A percentile compares a stretch with the other conserved stretches of the same genome.
Evolutionary conservation across 2,888 invertebrate species (phyloP).

Genomic region (Lycophotia porphyrea): DNA sequence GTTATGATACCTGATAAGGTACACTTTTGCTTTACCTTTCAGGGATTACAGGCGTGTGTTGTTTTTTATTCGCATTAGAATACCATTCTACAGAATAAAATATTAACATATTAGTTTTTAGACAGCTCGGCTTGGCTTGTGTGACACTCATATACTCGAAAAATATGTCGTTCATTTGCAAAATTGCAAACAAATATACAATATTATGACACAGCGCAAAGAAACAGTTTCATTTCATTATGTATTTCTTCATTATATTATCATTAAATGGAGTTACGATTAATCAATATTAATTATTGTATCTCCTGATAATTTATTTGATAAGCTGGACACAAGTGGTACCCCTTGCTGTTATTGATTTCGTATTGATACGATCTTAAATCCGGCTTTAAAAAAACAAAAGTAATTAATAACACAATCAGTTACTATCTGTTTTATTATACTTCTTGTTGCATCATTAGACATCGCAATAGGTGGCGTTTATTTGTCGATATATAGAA

Average conservation of each 20-base stretch:
- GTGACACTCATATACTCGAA: conserved; percentile 1
- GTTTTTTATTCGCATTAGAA: background rate
- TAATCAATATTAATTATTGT: conserved; percentile 14
- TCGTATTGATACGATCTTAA: conserved; percentile 12
- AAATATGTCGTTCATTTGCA: conserved; percentile 4
- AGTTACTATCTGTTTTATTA: background rate
- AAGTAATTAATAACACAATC: background rate
- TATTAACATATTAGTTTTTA: background rate
- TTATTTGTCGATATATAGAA: too few relatives aligned
- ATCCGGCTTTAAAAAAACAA: background rate
- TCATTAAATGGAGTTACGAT: background rate
- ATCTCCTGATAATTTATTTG: background rate
- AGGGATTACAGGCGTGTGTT: background rate
- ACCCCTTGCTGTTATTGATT: background rate
- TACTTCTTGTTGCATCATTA: background rate
- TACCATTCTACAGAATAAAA: conserved; percentile 5
- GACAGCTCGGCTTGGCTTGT: background rate
- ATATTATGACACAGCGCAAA: background rate
- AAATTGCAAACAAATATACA: background rate
- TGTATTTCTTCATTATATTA: background rate
- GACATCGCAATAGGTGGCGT: background rate
- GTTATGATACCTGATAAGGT: too few relatives aligned
- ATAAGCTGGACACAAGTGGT: background rate
- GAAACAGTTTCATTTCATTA: background rate
- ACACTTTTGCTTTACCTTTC: background rate